A percentile compares a stretch with the other conserved stretches of the same genome.
Conservation (phyloP, 2,113 vertebrate genomes). For the Cygnus atratus region DNA sequence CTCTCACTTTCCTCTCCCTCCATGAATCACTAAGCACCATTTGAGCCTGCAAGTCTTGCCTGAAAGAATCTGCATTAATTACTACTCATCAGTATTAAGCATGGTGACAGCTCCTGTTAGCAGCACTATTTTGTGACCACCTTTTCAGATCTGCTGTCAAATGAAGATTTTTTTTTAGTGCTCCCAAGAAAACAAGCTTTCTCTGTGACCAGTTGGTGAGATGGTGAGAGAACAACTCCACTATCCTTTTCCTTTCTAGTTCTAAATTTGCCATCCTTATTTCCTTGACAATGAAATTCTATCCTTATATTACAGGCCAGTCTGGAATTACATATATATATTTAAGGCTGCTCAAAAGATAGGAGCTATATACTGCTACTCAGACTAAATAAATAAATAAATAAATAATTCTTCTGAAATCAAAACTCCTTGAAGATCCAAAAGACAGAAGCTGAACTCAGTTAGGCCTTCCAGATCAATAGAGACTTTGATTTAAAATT, state of each 20-base stretch:
- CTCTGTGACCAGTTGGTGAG: conserved; percentile 58
- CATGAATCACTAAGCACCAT: conserved; percentile 25
- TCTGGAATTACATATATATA: not conserved
- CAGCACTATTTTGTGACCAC: conserved; percentile 65
- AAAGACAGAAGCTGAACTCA: not conserved
- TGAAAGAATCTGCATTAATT: conserved; percentile 72
- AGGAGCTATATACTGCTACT: not conserved
- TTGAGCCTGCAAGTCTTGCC: conserved; percentile 47
- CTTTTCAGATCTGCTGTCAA: conserved; percentile 70
- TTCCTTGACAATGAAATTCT: conserved; percentile 44
- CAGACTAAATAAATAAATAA: not conserved
- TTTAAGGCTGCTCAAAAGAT: not conserved
- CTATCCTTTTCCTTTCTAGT: not conserved
- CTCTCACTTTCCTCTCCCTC: not conserved
- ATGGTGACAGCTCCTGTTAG: conserved; percentile 69
- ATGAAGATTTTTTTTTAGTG: conserved; percentile 26
- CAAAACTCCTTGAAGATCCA: not conserved
- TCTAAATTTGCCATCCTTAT: not conserved
- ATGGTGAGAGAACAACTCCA: conserved; percentile 32
- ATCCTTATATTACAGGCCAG: not conserved
- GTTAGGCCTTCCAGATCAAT: not conserved
- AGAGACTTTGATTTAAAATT: not conserved
- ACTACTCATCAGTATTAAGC: conserved; percentile 73
- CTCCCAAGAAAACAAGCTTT: conserved; percentile 65
- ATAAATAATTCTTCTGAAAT: not conserved